A percentile compares a stretch with the other conserved stretches of the same genome.
phyloP scores from a whole-genome alignment of 1,140 invertebrate species.

The Eciton burchellii region DNA sequence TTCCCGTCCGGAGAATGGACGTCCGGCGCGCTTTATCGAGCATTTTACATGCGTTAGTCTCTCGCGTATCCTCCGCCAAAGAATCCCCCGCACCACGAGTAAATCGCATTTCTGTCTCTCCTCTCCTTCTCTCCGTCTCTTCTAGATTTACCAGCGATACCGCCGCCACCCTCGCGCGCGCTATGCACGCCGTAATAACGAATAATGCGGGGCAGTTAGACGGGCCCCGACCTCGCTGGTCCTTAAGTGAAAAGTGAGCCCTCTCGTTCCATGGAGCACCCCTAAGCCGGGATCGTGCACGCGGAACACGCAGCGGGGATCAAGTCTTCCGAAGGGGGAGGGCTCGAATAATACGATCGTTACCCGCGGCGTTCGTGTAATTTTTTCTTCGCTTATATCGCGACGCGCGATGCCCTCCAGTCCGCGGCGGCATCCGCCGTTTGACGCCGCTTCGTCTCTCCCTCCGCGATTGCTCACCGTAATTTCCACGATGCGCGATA shows the following conservation, averaged over 20 bases:
- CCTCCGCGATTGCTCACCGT: constrained; percentile 4
- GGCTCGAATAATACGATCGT: constrained; percentile 73
- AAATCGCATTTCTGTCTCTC: constrained; percentile 27
- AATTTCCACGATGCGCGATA: background rate
- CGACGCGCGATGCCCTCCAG: background rate
- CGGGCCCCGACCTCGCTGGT: constrained; percentile 52
- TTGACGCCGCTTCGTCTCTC: constrained; percentile 13
- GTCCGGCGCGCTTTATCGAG: background rate
- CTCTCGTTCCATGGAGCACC: constrained; percentile 69
- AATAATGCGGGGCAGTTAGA: constrained; percentile 73
- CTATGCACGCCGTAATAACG: constrained; percentile 74
- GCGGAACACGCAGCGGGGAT: constrained; percentile 62
- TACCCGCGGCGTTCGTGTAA: constrained; percentile 45
- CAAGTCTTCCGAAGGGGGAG: constrained; percentile 67
- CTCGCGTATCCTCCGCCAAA: background rate
- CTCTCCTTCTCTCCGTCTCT: background rate
- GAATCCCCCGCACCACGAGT: constrained; percentile 7
- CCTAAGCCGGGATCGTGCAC: constrained; percentile 67
- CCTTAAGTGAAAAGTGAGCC: constrained; percentile 76
- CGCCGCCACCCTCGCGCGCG: constrained; percentile 53
- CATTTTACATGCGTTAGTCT: constrained; percentile 6
- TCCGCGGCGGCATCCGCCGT: constrained; percentile 1
- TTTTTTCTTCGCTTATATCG: constrained; percentile 57
- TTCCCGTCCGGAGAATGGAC: background rate
- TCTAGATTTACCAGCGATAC: constrained; percentile 71